Evolutionary conservation across 1,140 invertebrate genomes (phyloP), one percentile per base, ranked within the genome.

Genomic region (Hesperophylax magnus): DNA sequence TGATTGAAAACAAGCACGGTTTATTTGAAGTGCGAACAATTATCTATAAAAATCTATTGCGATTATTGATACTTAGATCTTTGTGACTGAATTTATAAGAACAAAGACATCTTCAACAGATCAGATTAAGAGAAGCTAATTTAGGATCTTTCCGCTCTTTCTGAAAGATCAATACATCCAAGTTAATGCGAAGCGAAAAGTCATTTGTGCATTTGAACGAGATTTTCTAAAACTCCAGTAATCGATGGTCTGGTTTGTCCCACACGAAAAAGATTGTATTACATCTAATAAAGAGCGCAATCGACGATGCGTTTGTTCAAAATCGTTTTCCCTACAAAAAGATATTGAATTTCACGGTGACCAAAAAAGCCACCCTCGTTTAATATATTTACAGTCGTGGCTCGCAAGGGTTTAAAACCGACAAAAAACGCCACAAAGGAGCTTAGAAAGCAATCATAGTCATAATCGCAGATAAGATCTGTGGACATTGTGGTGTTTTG

Each of bases 361-460:
- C 54, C 34, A 71, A 52, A 71, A 67, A 67, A 71, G 18, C 34
- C 71, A 75, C 71, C 71, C 67, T 71, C 71, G 53, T 22, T 22
- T 39, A 11, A 9, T 65, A 27, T 15, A 24, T 47, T 47, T 47
- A 47, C 39, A 47, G 5, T 24, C 24, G 63, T 31, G 63, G 31
- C n/a, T 34, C 39, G 67, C 34, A 71, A 71, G 67, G 67, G 67
- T 71, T 71, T 71, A 71, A 71, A 71, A 67, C 18, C 5, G 22
- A 75, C 53, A 75, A 58, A 75, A 74, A 75, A 75, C n/a, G n/a
- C 53, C 63, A 72, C 71, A 75, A 75, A 75, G 54, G 71, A 75
- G 20, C 24, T 75, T 31, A 56, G 53, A 75, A 75, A 75, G 71
- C 31, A 75, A 75, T 75, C 71, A 75, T 75, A 24, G 22, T 75